These are phyloP conservation scores for Camarhynchus parvulus DNA, from an alignment of 2,113 vertebrate species.

Conservation along the genomic window DNA sequence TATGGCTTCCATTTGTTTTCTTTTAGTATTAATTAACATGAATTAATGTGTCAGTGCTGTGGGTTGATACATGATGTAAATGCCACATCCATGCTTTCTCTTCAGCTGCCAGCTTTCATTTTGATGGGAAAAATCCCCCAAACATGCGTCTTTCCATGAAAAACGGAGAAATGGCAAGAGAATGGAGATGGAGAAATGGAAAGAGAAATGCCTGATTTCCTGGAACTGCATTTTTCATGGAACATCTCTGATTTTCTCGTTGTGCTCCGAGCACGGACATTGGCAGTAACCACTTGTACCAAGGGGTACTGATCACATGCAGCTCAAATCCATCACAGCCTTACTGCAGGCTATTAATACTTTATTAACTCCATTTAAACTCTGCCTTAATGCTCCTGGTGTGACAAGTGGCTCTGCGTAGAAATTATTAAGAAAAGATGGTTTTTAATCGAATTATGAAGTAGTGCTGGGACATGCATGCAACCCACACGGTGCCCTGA, in stretches of 20 bases:
- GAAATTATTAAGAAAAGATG: not conserved
- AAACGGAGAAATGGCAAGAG: too few relatives aligned
- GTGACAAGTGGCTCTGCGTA: not conserved
- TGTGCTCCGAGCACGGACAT: fast-evolving
- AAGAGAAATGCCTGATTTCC: not conserved
- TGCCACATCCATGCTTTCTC: fast-evolving
- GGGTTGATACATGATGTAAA: not conserved
- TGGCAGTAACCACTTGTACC: not conserved
- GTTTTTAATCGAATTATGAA: not conserved
- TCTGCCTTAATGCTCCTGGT: not conserved
- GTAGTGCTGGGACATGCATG: fast-evolving
- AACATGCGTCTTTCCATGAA: fast-evolving
- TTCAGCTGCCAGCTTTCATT: not conserved
- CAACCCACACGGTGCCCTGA: fast-evolving
- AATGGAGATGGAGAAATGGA: not conserved
- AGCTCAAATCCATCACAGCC: not conserved
- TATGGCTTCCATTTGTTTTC: not conserved
- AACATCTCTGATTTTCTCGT: not conserved
- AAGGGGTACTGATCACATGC: not conserved
- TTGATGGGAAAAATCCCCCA: not conserved
- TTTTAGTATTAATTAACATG: not conserved
- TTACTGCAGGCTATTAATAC: conserved; percentile 13
- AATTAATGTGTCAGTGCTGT: fast-evolving
- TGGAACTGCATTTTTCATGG: not conserved
- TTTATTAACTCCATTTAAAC: conserved; percentile 53